Evolutionary conservation across 2,888 invertebrate genomes (phyloP), one percentile per base, ranked within the genome.

Genomic region (Antheraea assamensis): DNA sequence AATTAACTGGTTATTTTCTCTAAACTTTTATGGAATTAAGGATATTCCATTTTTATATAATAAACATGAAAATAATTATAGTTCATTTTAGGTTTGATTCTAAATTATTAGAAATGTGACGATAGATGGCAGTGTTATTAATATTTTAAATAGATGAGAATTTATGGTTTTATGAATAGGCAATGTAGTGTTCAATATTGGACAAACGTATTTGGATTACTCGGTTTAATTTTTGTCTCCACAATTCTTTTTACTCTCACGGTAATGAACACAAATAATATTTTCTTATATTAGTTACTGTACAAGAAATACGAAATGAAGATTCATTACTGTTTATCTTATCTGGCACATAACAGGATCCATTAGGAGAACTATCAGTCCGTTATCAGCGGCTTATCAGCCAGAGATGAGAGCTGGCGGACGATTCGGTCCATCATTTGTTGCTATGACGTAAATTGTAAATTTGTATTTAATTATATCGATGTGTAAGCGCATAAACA

Each of bases 311-410:
- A 68, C 68, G 71, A 71, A 58, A 35, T 58, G 71, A 73, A 89
- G 90, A 90, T 91, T 90, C 91, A 90, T 92, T 90, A 88, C 84
- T 73, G 47, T 71, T 76, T 89, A 90, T 90, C 88, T 92, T 89
- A 92, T 92, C 91, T 77, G 76, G 27, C 70, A 80, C 78, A 86
- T 85, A 87, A 87, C 85, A 79, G 83, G 81, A 81, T 82, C 90
- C 91, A 92, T 92, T 92, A 92, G 85, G 85, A 83, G 82, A 78
- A 79, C 81, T 90, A 90, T 88, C 88, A 81, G 79, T 76, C 70
- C 72, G 74, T 88, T 91, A 92, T 91, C 92, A 79, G 75, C 47
- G 31, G 76, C 81, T 88, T 91, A 91, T 91, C 91, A 80, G 61
- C 17, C 73, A 78, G 90, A 90, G 91, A 90, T 89, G 90, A 87